Evolutionary conservation across 2,113 vertebrate genomes (phyloP).

Genomic region (Electrona antarctica): DNA sequence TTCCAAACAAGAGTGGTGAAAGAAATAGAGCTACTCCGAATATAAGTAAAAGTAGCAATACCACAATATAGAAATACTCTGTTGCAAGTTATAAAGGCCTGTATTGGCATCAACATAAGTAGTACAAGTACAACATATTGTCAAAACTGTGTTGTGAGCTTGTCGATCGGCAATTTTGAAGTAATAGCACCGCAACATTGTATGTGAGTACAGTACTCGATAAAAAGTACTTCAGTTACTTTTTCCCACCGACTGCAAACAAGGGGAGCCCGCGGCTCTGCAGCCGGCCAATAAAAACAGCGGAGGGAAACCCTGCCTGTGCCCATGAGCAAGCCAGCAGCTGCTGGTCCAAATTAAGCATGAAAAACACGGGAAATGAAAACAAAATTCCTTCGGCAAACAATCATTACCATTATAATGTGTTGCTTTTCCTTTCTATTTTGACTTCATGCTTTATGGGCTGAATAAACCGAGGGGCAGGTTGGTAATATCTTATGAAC

Average conservation of each 20-base stretch:
- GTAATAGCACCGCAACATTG: too few species aligned
- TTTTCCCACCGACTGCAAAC: constrained; percentile 63
- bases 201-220: too few species aligned
- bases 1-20: constrained; percentile 56
- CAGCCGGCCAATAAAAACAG: constrained; percentile 73
- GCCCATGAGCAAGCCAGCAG: constrained; percentile 49
- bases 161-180: too few species aligned
- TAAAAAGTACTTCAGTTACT: too few species aligned
- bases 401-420: constrained; percentile 58
- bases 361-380: constrained; percentile 56
- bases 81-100: too few species aligned
- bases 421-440: constrained; percentile 50
- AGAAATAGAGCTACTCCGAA: too few species aligned
- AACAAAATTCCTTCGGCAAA: constrained; percentile 56
- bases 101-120: too few species aligned
- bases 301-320: constrained; percentile 70
- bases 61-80: too few species aligned
- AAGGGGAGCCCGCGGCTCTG: constrained; percentile 59
- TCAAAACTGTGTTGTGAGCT: too few species aligned
- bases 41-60: too few species aligned
- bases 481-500: constrained; percentile 27
- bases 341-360: constrained; percentile 69
- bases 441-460: constrained; percentile 32
- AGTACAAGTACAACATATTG: too few species aligned
- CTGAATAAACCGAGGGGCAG: constrained; percentile 43